Evolutionary conservation across 2,888 invertebrate species (phyloP).

Genomic region (Coenonympha arcania): DNA sequence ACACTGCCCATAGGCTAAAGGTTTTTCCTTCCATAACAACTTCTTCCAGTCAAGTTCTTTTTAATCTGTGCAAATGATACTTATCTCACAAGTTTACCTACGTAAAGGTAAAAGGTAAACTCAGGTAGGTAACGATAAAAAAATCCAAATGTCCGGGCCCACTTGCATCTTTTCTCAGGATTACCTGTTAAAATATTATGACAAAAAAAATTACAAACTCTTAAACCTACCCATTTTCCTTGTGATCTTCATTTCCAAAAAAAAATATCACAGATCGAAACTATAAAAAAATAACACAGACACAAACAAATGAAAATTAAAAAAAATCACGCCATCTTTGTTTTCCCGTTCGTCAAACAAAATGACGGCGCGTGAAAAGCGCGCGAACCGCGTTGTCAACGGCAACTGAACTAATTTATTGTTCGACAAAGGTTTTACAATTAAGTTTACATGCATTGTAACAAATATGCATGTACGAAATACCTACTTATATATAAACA

Average conservation of each 20-base stretch:
- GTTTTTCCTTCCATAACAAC: too few species aligned
- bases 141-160: too few species aligned
- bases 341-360: slow-evolving; percentile 23
- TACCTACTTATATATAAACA: not conserved
- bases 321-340: slow-evolving; percentile 19
- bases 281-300: slow-evolving; percentile 8
- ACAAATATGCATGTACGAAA: too few species aligned
- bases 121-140: too few species aligned
- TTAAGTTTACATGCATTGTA: not conserved
- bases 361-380: slow-evolving; percentile 36
- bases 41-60: too few species aligned
- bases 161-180: too few species aligned
- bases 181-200: too few species aligned
- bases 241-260: slow-evolving; percentile 39
- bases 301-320: slow-evolving; percentile 2
- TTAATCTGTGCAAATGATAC: too few species aligned
- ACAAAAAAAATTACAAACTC: not conserved
- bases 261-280: slow-evolving; percentile 14
- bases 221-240: slow-evolving; percentile 33
- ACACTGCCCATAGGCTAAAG: too few species aligned
- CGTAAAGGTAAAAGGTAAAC: too few species aligned
- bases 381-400: slow-evolving; percentile 39
- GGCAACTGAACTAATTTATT: slow-evolving; percentile 31
- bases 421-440: slow-evolving; percentile 10
- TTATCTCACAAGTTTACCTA: too few species aligned